phyloP scores from a whole-genome alignment of 1,140 invertebrate genomes.

The Pogonomyrmex californicus region DNA sequence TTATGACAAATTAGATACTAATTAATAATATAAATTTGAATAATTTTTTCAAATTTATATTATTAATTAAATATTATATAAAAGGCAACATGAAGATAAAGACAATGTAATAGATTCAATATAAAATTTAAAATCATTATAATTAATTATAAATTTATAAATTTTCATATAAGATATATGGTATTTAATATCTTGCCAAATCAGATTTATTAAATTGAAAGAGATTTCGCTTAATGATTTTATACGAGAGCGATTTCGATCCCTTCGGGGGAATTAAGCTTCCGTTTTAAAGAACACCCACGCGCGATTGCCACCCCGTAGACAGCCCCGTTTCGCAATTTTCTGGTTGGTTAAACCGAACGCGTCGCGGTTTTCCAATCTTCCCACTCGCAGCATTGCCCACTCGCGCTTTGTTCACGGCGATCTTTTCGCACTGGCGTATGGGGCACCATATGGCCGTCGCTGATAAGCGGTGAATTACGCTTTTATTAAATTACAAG shows the following conservation, averaged over 20 bases:
- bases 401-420: constrained; percentile 57
- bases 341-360: constrained; percentile 73
- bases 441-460: constrained; percentile 82
- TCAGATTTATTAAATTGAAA: not conserved
- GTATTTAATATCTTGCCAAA: not conserved
- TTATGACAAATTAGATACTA: not conserved
- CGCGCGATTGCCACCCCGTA: constrained; percentile 31
- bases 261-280: constrained; percentile 20
- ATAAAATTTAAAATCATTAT: not conserved
- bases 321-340: constrained; percentile 65
- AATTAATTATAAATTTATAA: not conserved
- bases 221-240: not conserved
- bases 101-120: no score
- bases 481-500: constrained; percentile 82
- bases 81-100: not conserved
- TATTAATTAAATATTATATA: not conserved
- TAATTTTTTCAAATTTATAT: not conserved
- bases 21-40: not conserved
- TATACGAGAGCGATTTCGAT: not conserved
- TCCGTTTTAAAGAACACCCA: constrained; percentile 39
- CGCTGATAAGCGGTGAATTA: constrained; percentile 85
- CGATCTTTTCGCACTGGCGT: constrained; percentile 73
- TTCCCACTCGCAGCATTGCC: constrained; percentile 55
- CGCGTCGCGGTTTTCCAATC: constrained; percentile 59
- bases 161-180: not conserved